These are phyloP conservation scores for Anorthoa munda DNA, from an alignment of 2,888 invertebrate genomes.

Conservation along the genomic window DNA sequence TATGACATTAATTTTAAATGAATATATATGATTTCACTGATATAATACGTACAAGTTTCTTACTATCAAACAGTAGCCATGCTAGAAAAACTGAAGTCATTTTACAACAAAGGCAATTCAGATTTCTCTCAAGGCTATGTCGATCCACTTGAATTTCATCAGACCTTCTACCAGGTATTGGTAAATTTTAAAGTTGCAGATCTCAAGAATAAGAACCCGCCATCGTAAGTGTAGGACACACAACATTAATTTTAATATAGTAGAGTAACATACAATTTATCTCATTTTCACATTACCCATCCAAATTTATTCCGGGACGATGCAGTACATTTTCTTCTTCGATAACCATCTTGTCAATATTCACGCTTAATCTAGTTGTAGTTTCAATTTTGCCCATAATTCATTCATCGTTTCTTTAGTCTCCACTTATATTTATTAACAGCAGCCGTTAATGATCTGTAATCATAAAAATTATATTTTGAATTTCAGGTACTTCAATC, in stretches of 20 bases:
- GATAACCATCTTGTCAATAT: too few species aligned
- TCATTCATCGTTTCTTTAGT: too few species aligned
- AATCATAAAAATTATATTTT: too few species aligned
- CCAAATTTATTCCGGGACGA: too few species aligned
- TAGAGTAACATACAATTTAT: too few species aligned
- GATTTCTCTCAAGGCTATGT: constrained; percentile 73
- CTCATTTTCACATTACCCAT: too few species aligned
- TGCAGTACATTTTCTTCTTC: too few species aligned
- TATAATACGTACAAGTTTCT: constrained; percentile 19
- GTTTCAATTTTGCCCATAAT: too few species aligned
- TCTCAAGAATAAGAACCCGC: constrained; percentile 57
- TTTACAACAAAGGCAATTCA: constrained; percentile 74
- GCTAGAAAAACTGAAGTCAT: constrained; percentile 69
- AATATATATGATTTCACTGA: not conserved
- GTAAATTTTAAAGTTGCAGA: constrained; percentile 76
- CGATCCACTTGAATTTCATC: constrained; percentile 78
- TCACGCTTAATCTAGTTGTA: too few species aligned
- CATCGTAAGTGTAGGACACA: constrained; percentile 61
- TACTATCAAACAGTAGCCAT: constrained; percentile 45
- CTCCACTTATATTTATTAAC: too few species aligned
- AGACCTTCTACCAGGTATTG: constrained; percentile 71
- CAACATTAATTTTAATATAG: too few species aligned
- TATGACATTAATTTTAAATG: constrained; percentile 13
- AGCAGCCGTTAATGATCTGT: too few species aligned
- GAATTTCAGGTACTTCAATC: constrained; percentile 62